Base-by-base conservation (phyloP, 2,888 invertebrate species). In the Phyllotreta cruciferae region DNA sequence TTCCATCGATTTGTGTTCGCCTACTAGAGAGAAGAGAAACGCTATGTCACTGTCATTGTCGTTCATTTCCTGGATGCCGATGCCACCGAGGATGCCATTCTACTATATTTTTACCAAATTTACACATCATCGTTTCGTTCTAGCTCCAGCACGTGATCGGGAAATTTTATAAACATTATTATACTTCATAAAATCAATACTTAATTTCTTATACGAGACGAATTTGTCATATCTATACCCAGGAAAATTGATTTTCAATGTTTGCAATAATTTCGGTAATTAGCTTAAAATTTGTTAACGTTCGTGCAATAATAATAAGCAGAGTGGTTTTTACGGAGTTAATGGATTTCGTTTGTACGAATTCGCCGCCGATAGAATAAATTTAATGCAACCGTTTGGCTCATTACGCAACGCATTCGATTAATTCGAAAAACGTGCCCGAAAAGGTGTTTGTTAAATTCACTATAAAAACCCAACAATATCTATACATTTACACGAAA, bases 1-100 rank as follows among this genome's bases (percentile, higher is more conserved):
- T 78, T 74, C 77, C 79, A 81, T 81, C 80, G 81, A 81, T 81
- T 80, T 77, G 77, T 78, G 77, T 75, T 77, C 78, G 76, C 76
- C 75, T 77, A 74, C 75, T 11, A 37, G 8, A 14, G 7, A 14
- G 56, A 49, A 67, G 65, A 63, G 66, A 71, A 73, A 70, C 70
- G 75, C 72, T 73, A 73, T 75, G 75, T 75, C 75, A 75, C 71
- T 76, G 74, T 73, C 72, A 70, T 71, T 76, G 74, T 73, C 72
- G 71, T 72, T 73, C 70, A 70, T 72, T 73, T 74, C 71, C 71
- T 72, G 73, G 68, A 69, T 69, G 24, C 63, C 66, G 63, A 58
- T 64, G 62, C 64, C 54, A 67, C 64, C 66, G 71, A 65, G 69
- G 67, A 66, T 72, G 72, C 71, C 71, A 67, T 71, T 71, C 72